These are phyloP conservation scores for Apodemus sylvaticus DNA, from an alignment of 2,113 vertebrate species.

Conservation along the genomic window DNA sequence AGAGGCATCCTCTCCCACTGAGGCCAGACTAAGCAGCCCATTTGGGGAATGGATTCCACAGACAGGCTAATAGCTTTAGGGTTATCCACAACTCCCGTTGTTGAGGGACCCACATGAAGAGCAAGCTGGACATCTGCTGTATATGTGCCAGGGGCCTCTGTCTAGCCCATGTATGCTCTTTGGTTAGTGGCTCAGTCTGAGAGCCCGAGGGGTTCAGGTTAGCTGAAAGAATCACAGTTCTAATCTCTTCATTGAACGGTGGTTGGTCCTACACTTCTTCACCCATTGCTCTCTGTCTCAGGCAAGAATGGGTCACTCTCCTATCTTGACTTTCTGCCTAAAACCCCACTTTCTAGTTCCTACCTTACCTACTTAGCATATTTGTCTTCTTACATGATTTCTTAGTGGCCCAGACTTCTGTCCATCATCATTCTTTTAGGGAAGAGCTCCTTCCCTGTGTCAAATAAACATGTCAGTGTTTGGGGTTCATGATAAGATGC, in stretches of 20 bases:
- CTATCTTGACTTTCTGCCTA: neutral
- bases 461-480: too few species aligned
- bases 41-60: too few species aligned
- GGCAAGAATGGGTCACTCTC: neutral
- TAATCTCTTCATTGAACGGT: neutral
- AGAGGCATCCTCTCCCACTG: too few species aligned
- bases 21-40: too few species aligned
- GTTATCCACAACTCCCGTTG: too few species aligned
- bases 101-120: too few species aligned
- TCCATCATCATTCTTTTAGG: neutral
- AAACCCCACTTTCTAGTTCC: neutral
- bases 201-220: too few species aligned
- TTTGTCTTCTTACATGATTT: neutral
- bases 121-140: too few species aligned
- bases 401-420: neutral
- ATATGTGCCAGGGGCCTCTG: too few species aligned
- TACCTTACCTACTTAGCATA: neutral
- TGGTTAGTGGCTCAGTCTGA: too few species aligned
- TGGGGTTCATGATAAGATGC: neutral
- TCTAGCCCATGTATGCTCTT: too few species aligned
- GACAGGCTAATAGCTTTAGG: too few species aligned
- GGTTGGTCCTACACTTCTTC: neutral
- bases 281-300: neutral
- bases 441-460: neutral
- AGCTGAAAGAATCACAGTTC: neutral